phyloP scores from a whole-genome alignment of 2,113 vertebrate genomes.

The Suricata suricatta region DNA sequence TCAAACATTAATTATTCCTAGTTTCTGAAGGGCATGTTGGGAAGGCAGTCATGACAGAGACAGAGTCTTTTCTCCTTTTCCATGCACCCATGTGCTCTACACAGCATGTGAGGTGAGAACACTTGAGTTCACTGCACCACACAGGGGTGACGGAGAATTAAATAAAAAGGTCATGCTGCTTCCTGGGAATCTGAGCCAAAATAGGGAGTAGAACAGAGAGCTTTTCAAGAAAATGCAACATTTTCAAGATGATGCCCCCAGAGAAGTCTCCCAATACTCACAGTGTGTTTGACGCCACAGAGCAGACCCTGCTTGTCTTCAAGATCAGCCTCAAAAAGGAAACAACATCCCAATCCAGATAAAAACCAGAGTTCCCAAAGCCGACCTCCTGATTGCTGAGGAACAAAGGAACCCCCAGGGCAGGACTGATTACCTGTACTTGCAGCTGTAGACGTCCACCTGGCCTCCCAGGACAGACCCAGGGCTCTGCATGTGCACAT shows the following conservation, averaged over 20 bases:
- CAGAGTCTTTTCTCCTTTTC: not conserved
- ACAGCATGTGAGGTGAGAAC: not conserved
- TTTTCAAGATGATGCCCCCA: not conserved
- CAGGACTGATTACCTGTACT: conserved; percentile 88
- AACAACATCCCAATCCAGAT: not conserved
- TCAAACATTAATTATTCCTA: not conserved
- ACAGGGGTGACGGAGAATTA: not conserved
- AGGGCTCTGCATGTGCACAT: conserved; percentile 82
- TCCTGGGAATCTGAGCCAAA: not conserved
- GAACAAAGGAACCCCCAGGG: not conserved
- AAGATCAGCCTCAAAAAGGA: not conserved
- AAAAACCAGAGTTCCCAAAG: not conserved
- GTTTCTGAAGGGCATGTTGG: not conserved
- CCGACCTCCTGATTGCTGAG: not conserved
- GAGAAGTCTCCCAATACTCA: not conserved
- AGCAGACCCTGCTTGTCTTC: not conserved
- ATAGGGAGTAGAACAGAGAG: not conserved
- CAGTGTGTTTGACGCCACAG: not conserved
- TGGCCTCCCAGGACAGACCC: conserved; percentile 81
- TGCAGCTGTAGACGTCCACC: conserved; percentile 92
- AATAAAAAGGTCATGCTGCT: not conserved
- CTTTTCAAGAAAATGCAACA: not conserved
- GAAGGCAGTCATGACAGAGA: not conserved
- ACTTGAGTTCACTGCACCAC: not conserved
- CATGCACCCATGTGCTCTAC: not conserved